Evolutionary conservation across 1,140 invertebrate species (phyloP), one percentile per base, ranked within the genome.

Genomic region (Trachelipus rathkii): DNA sequence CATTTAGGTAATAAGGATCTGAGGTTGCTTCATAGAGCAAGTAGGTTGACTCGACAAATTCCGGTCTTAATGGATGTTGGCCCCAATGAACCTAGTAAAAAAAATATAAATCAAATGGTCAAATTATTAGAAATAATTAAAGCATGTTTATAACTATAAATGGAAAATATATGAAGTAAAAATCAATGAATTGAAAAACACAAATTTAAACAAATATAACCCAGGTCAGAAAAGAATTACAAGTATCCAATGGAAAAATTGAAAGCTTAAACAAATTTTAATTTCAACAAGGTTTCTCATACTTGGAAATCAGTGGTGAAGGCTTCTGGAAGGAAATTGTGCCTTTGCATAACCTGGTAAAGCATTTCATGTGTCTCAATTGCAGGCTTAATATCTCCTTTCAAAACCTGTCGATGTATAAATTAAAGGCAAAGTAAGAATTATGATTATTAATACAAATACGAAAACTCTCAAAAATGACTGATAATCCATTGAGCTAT

Each of bases 1-100:
- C 96, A 83, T 95, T 90, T 69, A 99, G 87, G 85, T 99, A 99
- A 85, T 98, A 94, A 78, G 92, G 92, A 87, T 99, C 97, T 45
- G 91, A 91, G 1, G 97, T 99, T 0, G 96, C 96, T 83, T 92
- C 89, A 85, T 97, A 96, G 8, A 99, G 85, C 84, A 98, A 98
- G 84, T 99, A 99, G 0, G 97, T 99, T 0, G 95, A 98, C 86
- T 99, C 97, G 24, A 99, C 87, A 86, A 99, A 99, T 86, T 99
- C 97, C 9, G 97, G 97, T 72, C 97, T 88, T 3, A 99, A 86
- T 9, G 95, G 96, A 88, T 98, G 95, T 84, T 98, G 95, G 13
- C 93, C 95, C 97, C 97, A 99, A 83, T 99, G 95, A 0, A 99
- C 94, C 89, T 94, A 86, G 75, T 85, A 21, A 77, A 33, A 3